Conservation (phyloP, 30 jellyfish, hydroid and myxozoan genomes). For the Pseudorhiza aurosa region DNA sequence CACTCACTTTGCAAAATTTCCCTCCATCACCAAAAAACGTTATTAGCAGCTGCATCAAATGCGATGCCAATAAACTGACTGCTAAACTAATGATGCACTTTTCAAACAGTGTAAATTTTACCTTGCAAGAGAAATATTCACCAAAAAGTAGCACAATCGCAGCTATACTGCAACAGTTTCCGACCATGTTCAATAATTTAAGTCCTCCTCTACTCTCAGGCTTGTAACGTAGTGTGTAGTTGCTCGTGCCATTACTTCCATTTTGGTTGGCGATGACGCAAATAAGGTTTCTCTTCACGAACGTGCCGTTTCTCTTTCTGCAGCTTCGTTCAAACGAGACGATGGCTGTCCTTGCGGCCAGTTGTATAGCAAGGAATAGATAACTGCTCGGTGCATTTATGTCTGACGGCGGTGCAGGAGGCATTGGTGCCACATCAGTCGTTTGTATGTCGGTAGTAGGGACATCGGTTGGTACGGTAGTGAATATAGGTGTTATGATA, state of each 20-base stretch:
- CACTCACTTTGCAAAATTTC: conserved; percentile 22
- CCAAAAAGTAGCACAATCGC: not conserved
- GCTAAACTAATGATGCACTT: conserved; percentile 18
- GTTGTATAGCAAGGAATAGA: conserved; percentile 43
- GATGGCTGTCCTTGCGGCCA: conserved; percentile 35
- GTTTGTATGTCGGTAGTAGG: not conserved
- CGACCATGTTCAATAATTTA: not conserved
- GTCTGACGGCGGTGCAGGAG: not conserved
- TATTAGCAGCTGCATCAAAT: conserved; percentile 19
- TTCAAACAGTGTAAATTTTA: conserved; percentile 15
- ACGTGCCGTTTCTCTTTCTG: not conserved
- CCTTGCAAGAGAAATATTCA: conserved; percentile 4
- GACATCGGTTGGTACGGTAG: not conserved
- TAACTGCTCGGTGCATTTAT: conserved; percentile 6
- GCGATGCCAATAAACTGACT: conserved; percentile 5
- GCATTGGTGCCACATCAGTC: not conserved
- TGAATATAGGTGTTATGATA: not conserved
- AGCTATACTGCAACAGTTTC: conserved; percentile 38
- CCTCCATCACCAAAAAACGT: not conserved
- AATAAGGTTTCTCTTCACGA: not conserved
- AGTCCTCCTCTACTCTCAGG: not conserved
- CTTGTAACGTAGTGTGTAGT: not conserved
- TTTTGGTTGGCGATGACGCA: not conserved
- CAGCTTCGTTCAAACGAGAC: conserved; percentile 6
- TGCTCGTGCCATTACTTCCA: not conserved